Percentiles rank a stretch among this genome's conserved stretches.
These are phyloP conservation scores for Periophthalmodon schlosseri DNA, from an alignment of 2,113 vertebrate species.

Conservation along the genomic window DNA sequence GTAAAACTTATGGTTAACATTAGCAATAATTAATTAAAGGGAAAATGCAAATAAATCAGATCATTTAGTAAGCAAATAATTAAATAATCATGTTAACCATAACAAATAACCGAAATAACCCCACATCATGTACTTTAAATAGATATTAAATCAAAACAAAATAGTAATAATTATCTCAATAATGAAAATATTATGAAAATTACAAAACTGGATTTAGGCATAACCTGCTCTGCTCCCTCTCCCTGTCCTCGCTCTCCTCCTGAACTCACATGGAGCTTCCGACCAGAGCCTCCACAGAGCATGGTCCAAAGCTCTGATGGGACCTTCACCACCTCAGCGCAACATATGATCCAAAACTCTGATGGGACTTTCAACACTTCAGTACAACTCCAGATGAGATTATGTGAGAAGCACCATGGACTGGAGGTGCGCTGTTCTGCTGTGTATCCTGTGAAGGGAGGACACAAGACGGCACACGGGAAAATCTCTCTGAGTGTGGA, in stretches of 20 bases:
- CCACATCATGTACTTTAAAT: too few species aligned
- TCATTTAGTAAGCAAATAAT: too few species aligned
- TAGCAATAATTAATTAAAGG: too few species aligned
- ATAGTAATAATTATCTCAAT: too few species aligned
- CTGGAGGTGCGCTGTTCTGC: not conserved
- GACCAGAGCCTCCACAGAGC: not conserved
- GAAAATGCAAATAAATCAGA: too few species aligned
- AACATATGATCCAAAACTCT: not conserved
- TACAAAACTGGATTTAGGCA: too few species aligned
- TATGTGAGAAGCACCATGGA: not conserved
- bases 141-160: too few species aligned
- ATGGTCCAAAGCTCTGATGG: not conserved
- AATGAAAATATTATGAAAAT: too few species aligned
- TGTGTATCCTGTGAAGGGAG: not conserved
- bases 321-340: not conserved
- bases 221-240: not conserved
- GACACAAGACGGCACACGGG: not conserved
- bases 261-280: not conserved
- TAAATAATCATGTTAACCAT: too few species aligned
- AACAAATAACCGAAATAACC: too few species aligned
- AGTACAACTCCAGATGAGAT: not conserved
- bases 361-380: not conserved
- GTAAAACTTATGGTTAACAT: too few species aligned
- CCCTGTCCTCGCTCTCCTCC: not conserved
- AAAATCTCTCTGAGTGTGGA: not conserved